Base-by-base conservation (phyloP, 2,113 vertebrate species). In the Amazona guildingii region DNA sequence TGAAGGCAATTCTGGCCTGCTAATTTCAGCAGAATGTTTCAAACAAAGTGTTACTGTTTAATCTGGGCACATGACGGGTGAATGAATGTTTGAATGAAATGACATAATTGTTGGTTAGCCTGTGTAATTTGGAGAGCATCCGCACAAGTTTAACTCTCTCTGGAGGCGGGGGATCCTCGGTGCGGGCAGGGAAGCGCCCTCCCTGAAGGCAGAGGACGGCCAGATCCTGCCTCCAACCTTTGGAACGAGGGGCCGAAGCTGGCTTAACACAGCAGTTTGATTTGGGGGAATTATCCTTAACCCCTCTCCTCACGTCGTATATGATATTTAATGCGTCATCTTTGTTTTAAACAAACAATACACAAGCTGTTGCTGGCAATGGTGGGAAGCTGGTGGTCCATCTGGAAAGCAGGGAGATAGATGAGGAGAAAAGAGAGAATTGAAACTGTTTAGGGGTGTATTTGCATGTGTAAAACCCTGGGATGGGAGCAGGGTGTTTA, bases 301-400 rank as follows among this genome's bases (percentile, higher is more conserved):
- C 95, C 97, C 96, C 83, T 95, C 95, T 97, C 97, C 95, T 96
- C 95, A 80, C 93, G 62, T 97, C 68, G 95, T 98, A 97, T 98
- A 98, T 98, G 98, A 99, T 98, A 98, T 99, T 99, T 98, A 98
- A 98, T 99, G 98, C 97, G 92, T 99, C 98, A 99, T 98, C 98
- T 99, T 99, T 98, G 98, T 99, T 99, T 98, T 98, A 98, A 98
- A 97, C 98, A 98, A 98, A 98, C 98, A 98, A 98, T 97, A 96
- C 96, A 31, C 98, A 99, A 99, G 98, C 98, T 99, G 98, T 98
- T 98, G 98, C 98, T 99, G 98, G 98, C 98, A 98, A 74, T 97
- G 98, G 96, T 97, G 93, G 97, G 95, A 97, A 98, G 97, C 98
- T 97, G 97, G 82, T 98, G 96, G 98, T 98, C 98, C 98, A 98